Percentiles rank a stretch among this genome's conserved stretches.
Conservation (phyloP, 1,140 invertebrate species). For the Akabosia matsudoensis region DNA sequence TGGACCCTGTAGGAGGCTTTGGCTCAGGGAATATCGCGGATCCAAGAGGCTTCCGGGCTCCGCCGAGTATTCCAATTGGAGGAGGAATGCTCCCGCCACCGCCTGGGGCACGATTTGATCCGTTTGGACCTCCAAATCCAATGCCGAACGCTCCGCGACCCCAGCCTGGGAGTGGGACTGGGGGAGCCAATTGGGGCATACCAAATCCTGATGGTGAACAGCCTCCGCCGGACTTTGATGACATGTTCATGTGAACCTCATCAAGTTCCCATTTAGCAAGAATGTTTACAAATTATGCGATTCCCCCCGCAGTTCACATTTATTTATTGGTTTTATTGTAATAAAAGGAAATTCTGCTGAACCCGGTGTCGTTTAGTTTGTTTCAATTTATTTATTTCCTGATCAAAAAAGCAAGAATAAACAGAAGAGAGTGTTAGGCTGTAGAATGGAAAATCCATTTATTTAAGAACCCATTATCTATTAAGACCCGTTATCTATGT, state of each 20-base stretch:
- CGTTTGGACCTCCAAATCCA: constrained; percentile 37
- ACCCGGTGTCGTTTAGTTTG: too few species aligned
- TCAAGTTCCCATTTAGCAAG: too few species aligned
- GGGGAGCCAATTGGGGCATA: constrained; percentile 22
- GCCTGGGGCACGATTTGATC: constrained; percentile 42
- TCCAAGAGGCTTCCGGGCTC: constrained; percentile 37
- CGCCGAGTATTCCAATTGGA: not conserved
- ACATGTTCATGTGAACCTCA: constrained; percentile 44
- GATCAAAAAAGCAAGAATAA: too few species aligned
- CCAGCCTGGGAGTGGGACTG: not conserved
- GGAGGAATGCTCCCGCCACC: constrained; percentile 6
- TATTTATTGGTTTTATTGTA: too few species aligned
- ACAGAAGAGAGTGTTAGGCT: too few species aligned
- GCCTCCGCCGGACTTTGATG: constrained; percentile 43
- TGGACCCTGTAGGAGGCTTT: constrained; percentile 43
- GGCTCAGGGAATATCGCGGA: constrained; percentile 43
- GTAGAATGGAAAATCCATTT: too few species aligned
- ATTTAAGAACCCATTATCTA: too few species aligned
- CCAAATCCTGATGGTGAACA: constrained; percentile 43
- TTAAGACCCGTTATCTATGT: too few species aligned
- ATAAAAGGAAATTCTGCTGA: too few species aligned
- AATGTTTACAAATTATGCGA: too few species aligned
- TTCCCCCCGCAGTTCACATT: too few species aligned
- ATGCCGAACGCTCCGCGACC: not conserved
- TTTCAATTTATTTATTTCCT: too few species aligned